Evolutionary conservation across 2,113 vertebrate species (phyloP).

Genomic region (Mustela lutreola): DNA sequence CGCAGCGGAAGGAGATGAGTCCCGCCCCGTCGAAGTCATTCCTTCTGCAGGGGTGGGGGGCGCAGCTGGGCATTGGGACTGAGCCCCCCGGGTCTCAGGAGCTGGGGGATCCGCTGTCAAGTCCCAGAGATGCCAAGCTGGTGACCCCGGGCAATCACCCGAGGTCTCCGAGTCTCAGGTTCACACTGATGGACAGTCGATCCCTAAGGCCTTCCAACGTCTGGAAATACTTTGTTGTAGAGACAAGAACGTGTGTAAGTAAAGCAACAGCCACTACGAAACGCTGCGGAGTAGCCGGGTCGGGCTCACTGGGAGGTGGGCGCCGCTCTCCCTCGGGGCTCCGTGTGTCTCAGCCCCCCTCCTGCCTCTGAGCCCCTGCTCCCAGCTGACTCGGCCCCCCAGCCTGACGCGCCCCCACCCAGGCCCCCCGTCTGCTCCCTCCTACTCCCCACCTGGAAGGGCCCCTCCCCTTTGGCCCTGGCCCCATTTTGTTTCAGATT

Average conservation of each 20-base stretch:
- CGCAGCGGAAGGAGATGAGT: rapidly evolving
- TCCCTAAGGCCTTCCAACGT: background rate
- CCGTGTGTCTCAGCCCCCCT: background rate
- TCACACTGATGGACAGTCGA: background rate
- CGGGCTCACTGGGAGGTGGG: background rate
- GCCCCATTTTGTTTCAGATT: background rate
- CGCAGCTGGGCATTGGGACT: no score
- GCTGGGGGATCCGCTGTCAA: background rate
- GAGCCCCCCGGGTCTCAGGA: background rate
- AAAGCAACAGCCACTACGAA: background rate
- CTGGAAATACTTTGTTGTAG: background rate
- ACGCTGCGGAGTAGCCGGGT: background rate
- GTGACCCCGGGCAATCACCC: background rate
- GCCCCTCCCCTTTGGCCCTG: background rate
- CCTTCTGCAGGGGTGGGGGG: background rate
- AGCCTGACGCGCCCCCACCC: background rate
- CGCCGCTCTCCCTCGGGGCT: background rate
- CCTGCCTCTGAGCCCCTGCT: background rate
- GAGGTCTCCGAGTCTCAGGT: background rate
- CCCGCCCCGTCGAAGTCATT: rapidly evolving
- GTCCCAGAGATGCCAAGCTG: background rate
- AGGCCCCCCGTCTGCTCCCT: background rate
- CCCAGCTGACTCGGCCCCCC: no score
- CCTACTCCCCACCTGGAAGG: background rate
- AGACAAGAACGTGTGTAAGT: background rate